Percentiles rank a stretch among this genome's conserved stretches.
These are phyloP conservation scores for Sebastiscus albofasciatus DNA, from an alignment of 2,797 vertebrate genomes.

Conservation along the genomic window DNA sequence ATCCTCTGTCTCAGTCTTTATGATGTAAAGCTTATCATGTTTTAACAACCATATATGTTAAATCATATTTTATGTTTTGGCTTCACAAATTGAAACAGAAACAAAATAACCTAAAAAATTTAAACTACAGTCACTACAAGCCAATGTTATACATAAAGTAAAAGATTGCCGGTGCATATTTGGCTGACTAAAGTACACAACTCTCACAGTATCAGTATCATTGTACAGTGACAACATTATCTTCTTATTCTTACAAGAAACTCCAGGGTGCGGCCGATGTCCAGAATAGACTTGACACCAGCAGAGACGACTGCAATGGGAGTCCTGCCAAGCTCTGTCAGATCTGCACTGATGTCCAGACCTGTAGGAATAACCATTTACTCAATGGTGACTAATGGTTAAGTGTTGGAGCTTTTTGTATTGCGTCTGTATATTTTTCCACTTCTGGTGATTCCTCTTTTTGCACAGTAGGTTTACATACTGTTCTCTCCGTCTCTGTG, in stretches of 20 bases:
- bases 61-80: not conserved
- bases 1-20: not conserved
- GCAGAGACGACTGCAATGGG: slow-evolving; percentile 90
- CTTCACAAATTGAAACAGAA: not conserved
- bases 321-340: slow-evolving; percentile 91
- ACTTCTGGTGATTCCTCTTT: too few species aligned
- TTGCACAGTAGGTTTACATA: slow-evolving; percentile 63
- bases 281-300: slow-evolving; percentile 92
- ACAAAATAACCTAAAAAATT: not conserved
- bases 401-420: too few species aligned
- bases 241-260: slow-evolving; percentile 84
- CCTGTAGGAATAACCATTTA: slow-evolving; percentile 73
- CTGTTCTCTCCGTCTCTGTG: slow-evolving; percentile 90
- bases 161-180: not conserved
- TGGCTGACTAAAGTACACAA: not conserved
- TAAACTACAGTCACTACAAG: not conserved
- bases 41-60: not conserved
- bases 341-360: slow-evolving; percentile 92
- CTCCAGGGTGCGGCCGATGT: slow-evolving; percentile 92
- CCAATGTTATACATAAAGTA: not conserved
- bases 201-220: not conserved
- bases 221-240: not conserved
- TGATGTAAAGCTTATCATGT: not conserved
- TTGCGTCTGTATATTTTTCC: too few species aligned
- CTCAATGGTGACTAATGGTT: not conserved